Base-by-base conservation (phyloP, 2,888 invertebrate genomes). In the Villa cingulata region DNA sequence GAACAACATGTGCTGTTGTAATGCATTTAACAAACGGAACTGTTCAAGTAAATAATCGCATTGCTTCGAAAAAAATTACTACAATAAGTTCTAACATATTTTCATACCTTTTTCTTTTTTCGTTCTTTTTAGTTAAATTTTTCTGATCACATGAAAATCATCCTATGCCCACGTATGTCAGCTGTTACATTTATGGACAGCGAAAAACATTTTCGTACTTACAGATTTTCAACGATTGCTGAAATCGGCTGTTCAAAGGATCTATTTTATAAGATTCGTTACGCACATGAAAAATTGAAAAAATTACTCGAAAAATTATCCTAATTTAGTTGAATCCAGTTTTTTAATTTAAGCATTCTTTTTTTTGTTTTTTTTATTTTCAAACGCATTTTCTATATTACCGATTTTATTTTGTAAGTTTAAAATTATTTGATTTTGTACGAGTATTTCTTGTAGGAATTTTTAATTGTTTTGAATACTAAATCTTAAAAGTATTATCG, bases 21-120 rank as follows among this genome's bases (percentile, higher is more conserved):
- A 88, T 99, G 82, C 91, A 95, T 65, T 76, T 99, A 46, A 95
- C 92, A 46, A 98, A 97, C 70, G 98, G 98, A 57, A 94, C 94
- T 2, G 73, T 96, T 55, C 96, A 95, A 81, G 92, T 91, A 70
- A 60, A n/a, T n/a, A n/a, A n/a, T n/a, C n/a, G n/a, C n/a, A n/a
- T n/a, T n/a, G n/a, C n/a, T n/a, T n/a, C n/a, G n/a, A n/a, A n/a
- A n/a, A n/a, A 36, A 37, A 37, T 12, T 16, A 17, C n/a, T 45
- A 48, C 10, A 32, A 38, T 5, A 14, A 19, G n/a, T 15, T 37
- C 18, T 17, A 6, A 17, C 19, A 37, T 41, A n/a, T 47, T 20
- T 47, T 37, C 23, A 37, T 38, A 29, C n/a, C 12, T 18, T n/a
- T 45, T n/a, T 34, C 43, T 42, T 45, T 48, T 37, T 27, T 41